Conservation (phyloP, 1,140 invertebrate genomes). For the Spodoptera frugiperda region DNA sequence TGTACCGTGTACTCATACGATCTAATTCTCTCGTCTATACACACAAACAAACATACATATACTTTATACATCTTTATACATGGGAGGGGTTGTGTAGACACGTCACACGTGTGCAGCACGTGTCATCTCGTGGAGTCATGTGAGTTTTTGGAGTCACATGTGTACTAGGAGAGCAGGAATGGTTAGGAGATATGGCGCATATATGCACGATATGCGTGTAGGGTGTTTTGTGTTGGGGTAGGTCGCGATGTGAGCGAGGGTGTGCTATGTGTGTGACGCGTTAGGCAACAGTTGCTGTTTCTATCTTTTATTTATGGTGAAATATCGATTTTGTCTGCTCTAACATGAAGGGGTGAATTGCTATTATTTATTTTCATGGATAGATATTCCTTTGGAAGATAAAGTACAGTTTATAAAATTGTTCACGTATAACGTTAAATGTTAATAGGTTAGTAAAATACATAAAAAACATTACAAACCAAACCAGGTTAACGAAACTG, state of each 20-base stretch:
- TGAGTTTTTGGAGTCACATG: conserved; percentile 79
- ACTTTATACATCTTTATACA: conserved; percentile 26
- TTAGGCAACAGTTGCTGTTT: background rate
- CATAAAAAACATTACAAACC: too few relatives aligned
- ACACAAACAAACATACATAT: conserved; percentile 49
- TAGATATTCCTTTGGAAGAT: too few relatives aligned
- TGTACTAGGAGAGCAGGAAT: conserved; percentile 71
- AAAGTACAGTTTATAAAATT: too few relatives aligned
- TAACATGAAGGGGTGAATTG: too few relatives aligned
- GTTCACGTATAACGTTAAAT: too few relatives aligned
- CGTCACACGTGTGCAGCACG: conserved; percentile 56
- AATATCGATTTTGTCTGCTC: background rate
- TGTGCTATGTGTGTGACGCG: conserved; percentile 2
- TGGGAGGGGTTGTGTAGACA: conserved; percentile 28
- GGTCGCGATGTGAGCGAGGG: conserved; percentile 28
- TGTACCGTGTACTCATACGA: conserved; percentile 27
- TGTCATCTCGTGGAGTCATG: conserved; percentile 71
- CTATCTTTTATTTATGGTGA: background rate
- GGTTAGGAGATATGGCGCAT: conserved; percentile 58
- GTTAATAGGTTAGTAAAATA: too few relatives aligned
- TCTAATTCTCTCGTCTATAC: conserved; percentile 33
- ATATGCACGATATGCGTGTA: conserved; percentile 52
- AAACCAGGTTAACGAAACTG: too few relatives aligned
- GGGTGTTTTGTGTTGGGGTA: conserved; percentile 37
- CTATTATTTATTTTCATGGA: background rate